Conservation (phyloP, 2,888 invertebrate genomes). For the Dicranocentrus wangi region DNA sequence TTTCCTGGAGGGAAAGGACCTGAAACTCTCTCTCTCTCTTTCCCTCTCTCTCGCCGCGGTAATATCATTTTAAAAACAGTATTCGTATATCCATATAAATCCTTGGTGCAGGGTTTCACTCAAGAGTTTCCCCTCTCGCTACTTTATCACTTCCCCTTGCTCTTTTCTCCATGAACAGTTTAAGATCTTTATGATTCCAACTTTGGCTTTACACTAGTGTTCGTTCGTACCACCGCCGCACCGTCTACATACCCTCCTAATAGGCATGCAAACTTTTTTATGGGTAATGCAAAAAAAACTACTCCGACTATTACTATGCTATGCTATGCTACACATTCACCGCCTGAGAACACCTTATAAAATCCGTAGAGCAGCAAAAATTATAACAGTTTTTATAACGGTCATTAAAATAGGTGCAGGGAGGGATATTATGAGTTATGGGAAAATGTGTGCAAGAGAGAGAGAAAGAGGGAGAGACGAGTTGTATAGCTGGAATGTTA, state of each 20-base stretch:
- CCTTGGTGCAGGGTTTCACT: slow-evolving; percentile 26
- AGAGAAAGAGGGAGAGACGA: too few species aligned
- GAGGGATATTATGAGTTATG: slow-evolving; percentile 36
- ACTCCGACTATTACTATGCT: too few species aligned
- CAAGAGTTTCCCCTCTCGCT: slow-evolving; percentile 7
- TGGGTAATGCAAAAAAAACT: slow-evolving; percentile 51
- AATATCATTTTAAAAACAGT: neutral
- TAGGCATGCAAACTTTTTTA: slow-evolving; percentile 42
- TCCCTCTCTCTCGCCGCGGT: slow-evolving; percentile 24
- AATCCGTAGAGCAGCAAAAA: too few species aligned
- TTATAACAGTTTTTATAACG: too few species aligned
- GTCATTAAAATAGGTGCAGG: slow-evolving; percentile 10
- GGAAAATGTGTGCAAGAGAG: slow-evolving; percentile 47
- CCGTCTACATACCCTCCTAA: slow-evolving; percentile 35
- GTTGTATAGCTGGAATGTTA: slow-evolving; percentile 36
- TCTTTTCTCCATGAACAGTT: slow-evolving; percentile 35
- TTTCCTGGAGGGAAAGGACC: too few species aligned
- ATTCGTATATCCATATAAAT: neutral
- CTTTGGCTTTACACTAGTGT: neutral
- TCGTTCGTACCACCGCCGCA: too few species aligned
- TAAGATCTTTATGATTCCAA: slow-evolving; percentile 2
- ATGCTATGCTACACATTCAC: slow-evolving; percentile 17
- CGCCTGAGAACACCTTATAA: too few species aligned
- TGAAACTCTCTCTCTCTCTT: slow-evolving; percentile 39
- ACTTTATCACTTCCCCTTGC: slow-evolving; percentile 47